phyloP scores from a whole-genome alignment of 2,888 invertebrate genomes.

The Cosmorhoe ocellata region DNA sequence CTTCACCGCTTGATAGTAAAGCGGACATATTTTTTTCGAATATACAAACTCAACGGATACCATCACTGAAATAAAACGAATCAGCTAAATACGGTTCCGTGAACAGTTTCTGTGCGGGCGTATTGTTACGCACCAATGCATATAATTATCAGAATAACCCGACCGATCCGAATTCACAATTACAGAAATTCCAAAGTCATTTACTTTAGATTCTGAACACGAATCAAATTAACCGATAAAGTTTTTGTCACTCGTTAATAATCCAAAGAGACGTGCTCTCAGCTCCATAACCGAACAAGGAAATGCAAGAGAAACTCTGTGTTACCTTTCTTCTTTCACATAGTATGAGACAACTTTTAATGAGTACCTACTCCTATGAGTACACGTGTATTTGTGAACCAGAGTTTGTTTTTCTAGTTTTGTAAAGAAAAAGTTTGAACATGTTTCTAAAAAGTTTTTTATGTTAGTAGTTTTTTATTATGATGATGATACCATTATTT shows the following conservation, averaged over 20 bases:
- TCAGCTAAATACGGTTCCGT: too few species aligned
- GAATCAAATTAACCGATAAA: conserved; percentile 79
- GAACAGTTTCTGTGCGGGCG: too few species aligned
- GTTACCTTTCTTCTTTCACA: conserved; percentile 2
- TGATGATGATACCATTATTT: too few species aligned
- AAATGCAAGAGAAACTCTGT: conserved; percentile 20
- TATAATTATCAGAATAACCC: conserved; percentile 7
- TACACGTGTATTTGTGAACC: too few species aligned
- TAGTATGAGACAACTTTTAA: conserved; percentile 2
- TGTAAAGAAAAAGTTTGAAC: too few species aligned
- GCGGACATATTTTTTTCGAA: too few species aligned
- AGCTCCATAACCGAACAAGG: conserved; percentile 37
- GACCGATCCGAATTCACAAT: conserved; percentile 50
- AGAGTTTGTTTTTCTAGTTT: too few species aligned
- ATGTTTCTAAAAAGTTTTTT: too few species aligned
- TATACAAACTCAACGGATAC: too few species aligned
- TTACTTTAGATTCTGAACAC: conserved; percentile 63
- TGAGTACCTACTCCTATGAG: background rate
- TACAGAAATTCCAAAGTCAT: conserved; percentile 48
- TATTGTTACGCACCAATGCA: conserved; percentile 1
- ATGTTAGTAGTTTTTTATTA: too few species aligned
- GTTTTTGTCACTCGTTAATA: conserved; percentile 65
- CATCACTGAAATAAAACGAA: too few species aligned
- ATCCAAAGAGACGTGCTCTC: conserved; percentile 43
- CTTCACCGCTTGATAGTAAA: too few species aligned